Evolutionary conservation across 2,797 vertebrate genomes (phyloP).

Genomic region (Pseudopleuronectes americanus): DNA sequence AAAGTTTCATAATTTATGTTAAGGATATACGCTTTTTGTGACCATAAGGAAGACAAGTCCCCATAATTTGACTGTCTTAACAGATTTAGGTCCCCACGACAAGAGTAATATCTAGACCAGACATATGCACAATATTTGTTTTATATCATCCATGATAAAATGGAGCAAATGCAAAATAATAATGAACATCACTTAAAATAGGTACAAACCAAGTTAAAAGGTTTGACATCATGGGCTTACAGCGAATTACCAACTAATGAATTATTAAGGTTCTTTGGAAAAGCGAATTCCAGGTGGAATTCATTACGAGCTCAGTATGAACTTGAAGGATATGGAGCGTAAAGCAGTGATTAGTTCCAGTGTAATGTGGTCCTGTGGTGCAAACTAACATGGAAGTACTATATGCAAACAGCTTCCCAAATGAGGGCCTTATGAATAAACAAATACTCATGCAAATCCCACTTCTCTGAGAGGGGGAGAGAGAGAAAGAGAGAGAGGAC

Average conservation of each 20-base stretch:
- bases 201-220: background rate
- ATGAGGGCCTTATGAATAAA: background rate
- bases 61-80: too few relatives aligned
- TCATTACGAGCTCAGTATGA: background rate
- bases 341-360: background rate
- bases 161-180: background rate
- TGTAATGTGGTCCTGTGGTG: background rate
- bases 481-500: background rate
- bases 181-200: background rate
- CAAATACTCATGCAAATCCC: background rate
- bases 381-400: background rate
- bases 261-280: background rate
- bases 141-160: background rate
- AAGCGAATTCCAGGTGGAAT: background rate
- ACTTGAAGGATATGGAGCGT: background rate
- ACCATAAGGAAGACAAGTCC: too few relatives aligned
- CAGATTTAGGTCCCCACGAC: too few relatives aligned
- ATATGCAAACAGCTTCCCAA: background rate
- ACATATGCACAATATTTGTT: too few relatives aligned
- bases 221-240: background rate
- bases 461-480: background rate
- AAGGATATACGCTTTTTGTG: too few relatives aligned
- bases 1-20: too few relatives aligned
- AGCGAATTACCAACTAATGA: background rate
- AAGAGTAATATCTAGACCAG: too few relatives aligned